Conservation (phyloP, 2,113 vertebrate species). For the Anhinga anhinga region DNA sequence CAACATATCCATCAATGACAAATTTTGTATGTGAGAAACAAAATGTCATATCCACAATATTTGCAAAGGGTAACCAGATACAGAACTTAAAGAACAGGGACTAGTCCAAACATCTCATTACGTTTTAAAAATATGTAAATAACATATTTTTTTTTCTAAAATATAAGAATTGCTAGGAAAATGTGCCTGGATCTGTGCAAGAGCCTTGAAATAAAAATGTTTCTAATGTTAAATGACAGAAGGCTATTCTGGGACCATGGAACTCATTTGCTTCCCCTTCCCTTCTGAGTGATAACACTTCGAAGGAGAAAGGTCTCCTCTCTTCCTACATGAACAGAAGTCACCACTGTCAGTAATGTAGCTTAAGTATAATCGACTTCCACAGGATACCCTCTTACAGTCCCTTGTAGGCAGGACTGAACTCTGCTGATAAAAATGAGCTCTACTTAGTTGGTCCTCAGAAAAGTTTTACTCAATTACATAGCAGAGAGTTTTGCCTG, state of each 20-base stretch:
- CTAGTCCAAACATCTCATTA: not conserved
- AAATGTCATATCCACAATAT: not conserved
- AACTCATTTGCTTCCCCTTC: not conserved
- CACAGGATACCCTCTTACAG: not conserved
- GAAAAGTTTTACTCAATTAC: not conserved
- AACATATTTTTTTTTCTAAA: not conserved
- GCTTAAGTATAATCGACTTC: not conserved
- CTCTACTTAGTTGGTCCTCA: not conserved
- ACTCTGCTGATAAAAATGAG: not conserved
- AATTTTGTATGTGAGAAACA: not conserved
- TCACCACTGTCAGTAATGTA: not conserved
- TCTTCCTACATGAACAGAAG: not conserved
- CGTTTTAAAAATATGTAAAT: rapidly evolving
- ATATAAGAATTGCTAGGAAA: not conserved
- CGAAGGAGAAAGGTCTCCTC: not conserved
- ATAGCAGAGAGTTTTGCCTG: not conserved
- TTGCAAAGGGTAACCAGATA: not conserved
- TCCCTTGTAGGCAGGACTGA: not conserved
- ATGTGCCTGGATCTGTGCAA: not conserved
- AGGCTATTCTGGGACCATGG: not conserved
- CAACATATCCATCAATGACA: not conserved
- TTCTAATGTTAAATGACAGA: not conserved
- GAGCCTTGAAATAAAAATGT: not conserved
- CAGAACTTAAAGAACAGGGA: not conserved
- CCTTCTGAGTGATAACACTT: not conserved